These are phyloP conservation scores for Cotesia congregata DNA, from an alignment of 2,888 invertebrate genomes.

Conservation along the genomic window DNA sequence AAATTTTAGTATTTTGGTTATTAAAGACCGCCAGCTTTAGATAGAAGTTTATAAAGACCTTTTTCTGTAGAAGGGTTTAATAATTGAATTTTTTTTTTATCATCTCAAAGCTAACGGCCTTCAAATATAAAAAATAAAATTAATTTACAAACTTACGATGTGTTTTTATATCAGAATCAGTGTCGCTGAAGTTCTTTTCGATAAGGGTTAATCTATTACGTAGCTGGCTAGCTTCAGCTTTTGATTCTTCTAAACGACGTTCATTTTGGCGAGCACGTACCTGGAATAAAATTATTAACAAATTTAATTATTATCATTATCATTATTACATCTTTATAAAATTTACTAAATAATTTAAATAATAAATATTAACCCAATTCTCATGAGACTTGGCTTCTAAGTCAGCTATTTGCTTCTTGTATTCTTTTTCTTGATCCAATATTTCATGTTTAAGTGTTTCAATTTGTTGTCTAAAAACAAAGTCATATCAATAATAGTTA, in stretches of 20 bases:
- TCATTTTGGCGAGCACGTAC: conserved; percentile 85
- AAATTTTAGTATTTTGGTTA: not conserved
- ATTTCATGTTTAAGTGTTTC: conserved; percentile 85
- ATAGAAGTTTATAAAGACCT: too few species aligned
- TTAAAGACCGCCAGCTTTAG: too few species aligned
- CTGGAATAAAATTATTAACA: conserved; percentile 56
- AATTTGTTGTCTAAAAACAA: conserved; percentile 74
- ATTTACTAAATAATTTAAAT: conserved; percentile 11
- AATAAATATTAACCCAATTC: conserved; percentile 76
- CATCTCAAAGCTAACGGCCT: not conserved
- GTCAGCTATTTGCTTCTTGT: conserved; percentile 80
- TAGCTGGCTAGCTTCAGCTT: conserved; percentile 79
- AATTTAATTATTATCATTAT: conserved; percentile 11
- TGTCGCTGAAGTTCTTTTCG: conserved; percentile 71
- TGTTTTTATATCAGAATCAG: conserved; percentile 71
- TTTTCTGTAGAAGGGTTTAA: too few species aligned
- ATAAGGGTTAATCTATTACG: conserved; percentile 75
- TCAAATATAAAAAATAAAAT: not conserved
- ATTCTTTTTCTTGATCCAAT: conserved; percentile 84
- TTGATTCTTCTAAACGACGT: conserved; percentile 85
- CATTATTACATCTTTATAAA: not conserved
- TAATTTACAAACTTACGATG: conserved; percentile 70
- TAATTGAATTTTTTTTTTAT: too few species aligned
- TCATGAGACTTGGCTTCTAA: conserved; percentile 89
- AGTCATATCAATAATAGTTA: too few species aligned